Evolutionary conservation across 2,113 vertebrate genomes (phyloP).

Genomic region (Leptodactylus fuscus): DNA sequence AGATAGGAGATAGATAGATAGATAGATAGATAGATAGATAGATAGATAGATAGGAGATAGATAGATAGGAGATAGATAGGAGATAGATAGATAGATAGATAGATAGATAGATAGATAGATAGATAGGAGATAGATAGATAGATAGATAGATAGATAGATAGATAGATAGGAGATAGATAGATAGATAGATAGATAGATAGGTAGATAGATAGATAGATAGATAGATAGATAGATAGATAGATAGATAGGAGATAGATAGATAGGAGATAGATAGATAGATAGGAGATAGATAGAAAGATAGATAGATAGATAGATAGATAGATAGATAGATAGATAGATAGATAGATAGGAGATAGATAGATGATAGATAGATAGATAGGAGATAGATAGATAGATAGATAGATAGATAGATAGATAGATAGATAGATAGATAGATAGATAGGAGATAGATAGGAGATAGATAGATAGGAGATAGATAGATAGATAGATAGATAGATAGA

Average conservation of each 20-base stretch:
- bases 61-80: too few relatives aligned
- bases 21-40: not conserved
- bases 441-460: not conserved
- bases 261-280: not conserved
- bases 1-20: not conserved
- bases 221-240: not conserved
- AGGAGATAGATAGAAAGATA: not conserved
- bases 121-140: not conserved
- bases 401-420: not conserved
- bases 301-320: not conserved
- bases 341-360: not conserved
- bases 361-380: not conserved
- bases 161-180: not conserved
- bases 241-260: not conserved
- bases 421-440: not conserved
- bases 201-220: not conserved
- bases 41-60: not conserved
- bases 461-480: not conserved
- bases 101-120: not conserved
- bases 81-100: not conserved
- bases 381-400: not conserved
- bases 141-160: too few relatives aligned
- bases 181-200: not conserved
- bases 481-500: not conserved
- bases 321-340: not conserved